Percentiles rank a stretch among this genome's conserved stretches.
Conservation (phyloP, 30 jellyfish, hydroid and myxozoan species). For the Chironex yamaguchii region DNA sequence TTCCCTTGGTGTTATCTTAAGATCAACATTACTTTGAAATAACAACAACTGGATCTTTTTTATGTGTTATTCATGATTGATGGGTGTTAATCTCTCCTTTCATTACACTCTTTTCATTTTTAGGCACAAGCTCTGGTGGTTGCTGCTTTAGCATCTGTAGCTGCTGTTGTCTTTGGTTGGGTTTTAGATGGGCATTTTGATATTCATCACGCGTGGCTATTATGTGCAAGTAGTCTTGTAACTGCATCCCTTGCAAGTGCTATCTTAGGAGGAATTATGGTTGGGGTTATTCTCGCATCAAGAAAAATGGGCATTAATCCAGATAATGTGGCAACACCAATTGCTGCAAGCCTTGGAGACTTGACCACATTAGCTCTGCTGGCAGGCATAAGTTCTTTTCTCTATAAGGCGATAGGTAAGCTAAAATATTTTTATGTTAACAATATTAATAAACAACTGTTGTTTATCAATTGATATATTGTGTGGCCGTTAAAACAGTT, state of each 20-base stretch:
- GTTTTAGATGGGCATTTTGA: slow-evolving; percentile 83
- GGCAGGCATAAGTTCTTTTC: slow-evolving; percentile 78
- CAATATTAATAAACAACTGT: no score
- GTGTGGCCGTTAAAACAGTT: no score
- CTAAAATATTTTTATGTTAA: not conserved
- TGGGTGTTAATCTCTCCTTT: no score
- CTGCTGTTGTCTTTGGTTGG: slow-evolving; percentile 94
- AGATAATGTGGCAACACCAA: slow-evolving; percentile 97
- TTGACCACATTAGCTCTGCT: slow-evolving; percentile 93
- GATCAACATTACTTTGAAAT: no score
- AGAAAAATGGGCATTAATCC: slow-evolving; percentile 86
- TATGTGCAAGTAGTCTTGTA: slow-evolving; percentile 91
- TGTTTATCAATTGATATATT: no score
- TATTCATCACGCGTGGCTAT: slow-evolving; percentile 89
- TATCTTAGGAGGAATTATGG: slow-evolving; percentile 92
- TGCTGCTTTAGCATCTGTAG: slow-evolving; percentile 93
- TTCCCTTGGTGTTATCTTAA: not conserved
- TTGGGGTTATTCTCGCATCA: slow-evolving; percentile 79
- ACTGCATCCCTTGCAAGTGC: slow-evolving; percentile 96
- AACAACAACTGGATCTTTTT: not conserved
- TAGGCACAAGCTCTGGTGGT: slow-evolving; percentile 98
- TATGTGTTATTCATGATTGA: no score
- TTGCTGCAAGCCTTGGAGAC: slow-evolving; percentile 99
- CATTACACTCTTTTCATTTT: not conserved
- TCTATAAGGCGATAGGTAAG: slow-evolving; percentile 84